Percentiles rank a stretch among this genome's conserved stretches.
phyloP scores from a whole-genome alignment of 2,113 vertebrate species.

The Leptodactylus fuscus region DNA sequence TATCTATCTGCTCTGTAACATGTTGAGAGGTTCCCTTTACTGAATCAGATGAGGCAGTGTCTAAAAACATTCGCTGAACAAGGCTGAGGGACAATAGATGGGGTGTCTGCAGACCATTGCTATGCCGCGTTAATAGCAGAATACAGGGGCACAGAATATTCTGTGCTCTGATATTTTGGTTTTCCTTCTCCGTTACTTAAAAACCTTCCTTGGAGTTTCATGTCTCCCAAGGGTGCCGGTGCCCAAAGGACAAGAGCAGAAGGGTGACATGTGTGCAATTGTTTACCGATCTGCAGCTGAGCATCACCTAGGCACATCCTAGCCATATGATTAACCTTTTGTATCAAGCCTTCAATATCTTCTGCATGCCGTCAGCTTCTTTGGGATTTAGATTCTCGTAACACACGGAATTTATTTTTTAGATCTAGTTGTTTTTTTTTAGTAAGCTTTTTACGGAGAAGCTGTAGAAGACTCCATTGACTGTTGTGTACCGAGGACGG shows the following conservation, averaged over 20 bases:
- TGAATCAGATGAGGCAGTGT: too few relatives aligned
- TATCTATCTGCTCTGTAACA: too few relatives aligned
- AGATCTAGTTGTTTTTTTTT: neutral
- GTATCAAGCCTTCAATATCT: neutral
- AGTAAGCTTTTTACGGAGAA: too few relatives aligned
- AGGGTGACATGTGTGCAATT: constrained; percentile 38
- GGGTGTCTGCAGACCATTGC: too few relatives aligned
- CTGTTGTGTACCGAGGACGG: neutral
- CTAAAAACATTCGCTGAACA: too few relatives aligned
- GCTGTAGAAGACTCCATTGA: too few relatives aligned
- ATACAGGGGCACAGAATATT: too few relatives aligned
- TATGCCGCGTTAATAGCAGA: too few relatives aligned
- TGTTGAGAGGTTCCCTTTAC: too few relatives aligned
- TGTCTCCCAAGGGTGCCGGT: constrained; percentile 19
- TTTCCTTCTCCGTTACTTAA: neutral
- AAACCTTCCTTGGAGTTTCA: constrained; percentile 49
- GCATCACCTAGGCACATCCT: neutral
- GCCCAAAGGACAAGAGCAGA: constrained; percentile 5
- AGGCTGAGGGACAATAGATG: too few relatives aligned
- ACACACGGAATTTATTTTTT: neutral
- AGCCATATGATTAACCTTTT: neutral
- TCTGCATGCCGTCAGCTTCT: neutral
- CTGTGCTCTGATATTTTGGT: neutral
- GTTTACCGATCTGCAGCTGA: constrained; percentile 58
- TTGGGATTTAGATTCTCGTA: neutral